phyloP scores from a whole-genome alignment of 2,797 vertebrate genomes.

The Anableps anableps region DNA sequence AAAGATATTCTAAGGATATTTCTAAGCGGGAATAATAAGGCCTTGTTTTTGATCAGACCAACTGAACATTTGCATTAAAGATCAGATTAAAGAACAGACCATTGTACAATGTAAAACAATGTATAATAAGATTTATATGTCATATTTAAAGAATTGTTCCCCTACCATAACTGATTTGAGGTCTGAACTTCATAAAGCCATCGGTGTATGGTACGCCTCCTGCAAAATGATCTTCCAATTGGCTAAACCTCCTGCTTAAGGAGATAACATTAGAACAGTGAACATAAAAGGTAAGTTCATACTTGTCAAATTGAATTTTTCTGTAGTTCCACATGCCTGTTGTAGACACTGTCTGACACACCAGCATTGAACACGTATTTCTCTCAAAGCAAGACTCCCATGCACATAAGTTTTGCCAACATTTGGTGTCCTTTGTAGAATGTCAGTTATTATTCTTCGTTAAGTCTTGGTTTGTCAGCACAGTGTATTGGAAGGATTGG shows the following conservation, averaged over 20 bases:
- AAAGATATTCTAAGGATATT: not conserved
- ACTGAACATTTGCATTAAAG: not conserved
- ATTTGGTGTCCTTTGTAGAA: not conserved
- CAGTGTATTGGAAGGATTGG: not conserved
- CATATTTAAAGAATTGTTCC: not conserved
- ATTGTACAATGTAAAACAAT: not conserved
- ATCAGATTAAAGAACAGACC: not conserved
- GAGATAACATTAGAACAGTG: not conserved
- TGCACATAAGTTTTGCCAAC: not conserved
- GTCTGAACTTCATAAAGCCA: not conserved
- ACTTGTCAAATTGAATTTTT: no score
- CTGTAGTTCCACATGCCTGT: not conserved
- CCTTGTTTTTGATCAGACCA: not conserved
- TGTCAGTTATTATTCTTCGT: not conserved
- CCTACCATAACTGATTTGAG: not conserved
- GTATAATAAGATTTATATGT: not conserved
- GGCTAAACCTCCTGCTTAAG: not conserved
- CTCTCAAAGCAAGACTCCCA: not conserved
- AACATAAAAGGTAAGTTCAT: not conserved
- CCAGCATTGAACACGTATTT: not conserved
- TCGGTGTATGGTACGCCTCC: not conserved
- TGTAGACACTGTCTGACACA: constrained; percentile 5
- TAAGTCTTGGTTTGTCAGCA: constrained; percentile 1
- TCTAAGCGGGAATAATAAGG: not conserved
- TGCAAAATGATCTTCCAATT: not conserved